These are phyloP conservation scores for Clanis bilineata DNA, from an alignment of 2,888 invertebrate species.

Conservation along the genomic window DNA sequence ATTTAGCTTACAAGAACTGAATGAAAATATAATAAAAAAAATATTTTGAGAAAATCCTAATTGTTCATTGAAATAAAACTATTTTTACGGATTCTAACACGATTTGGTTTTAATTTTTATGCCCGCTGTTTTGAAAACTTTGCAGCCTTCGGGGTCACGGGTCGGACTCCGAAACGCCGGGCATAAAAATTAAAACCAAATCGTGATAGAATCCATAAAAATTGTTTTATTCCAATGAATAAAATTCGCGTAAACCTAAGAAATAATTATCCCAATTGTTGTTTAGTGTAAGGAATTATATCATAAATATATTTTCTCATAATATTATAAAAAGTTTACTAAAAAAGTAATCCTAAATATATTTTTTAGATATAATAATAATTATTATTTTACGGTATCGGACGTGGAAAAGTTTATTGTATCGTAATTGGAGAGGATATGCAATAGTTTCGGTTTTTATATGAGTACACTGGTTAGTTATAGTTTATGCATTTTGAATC, in stretches of 20 bases:
- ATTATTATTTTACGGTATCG: constrained; percentile 6
- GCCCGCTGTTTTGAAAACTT: no score
- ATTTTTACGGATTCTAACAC: no score
- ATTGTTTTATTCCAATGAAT: no score
- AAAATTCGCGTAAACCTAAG: no score
- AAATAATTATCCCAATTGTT: no score
- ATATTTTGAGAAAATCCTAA: neutral
- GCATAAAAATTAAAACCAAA: no score
- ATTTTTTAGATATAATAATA: neutral
- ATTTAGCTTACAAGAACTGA: neutral
- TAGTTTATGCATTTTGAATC: constrained; percentile 22
- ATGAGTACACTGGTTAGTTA: constrained; percentile 14
- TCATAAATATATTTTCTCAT: neutral
- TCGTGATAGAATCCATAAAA: no score
- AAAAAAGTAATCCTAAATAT: neutral
- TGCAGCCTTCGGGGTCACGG: no score
- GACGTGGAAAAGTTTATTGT: neutral
- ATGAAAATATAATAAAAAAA: neutral
- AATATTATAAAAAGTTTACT: neutral
- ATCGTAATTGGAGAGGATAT: neutral
- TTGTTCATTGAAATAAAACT: no score
- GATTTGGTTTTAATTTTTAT: no score
- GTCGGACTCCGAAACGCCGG: no score
- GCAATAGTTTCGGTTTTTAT: neutral
- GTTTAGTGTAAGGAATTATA: neutral